Percentiles rank a stretch among this genome's conserved stretches.
phyloP scores from a whole-genome alignment of 1,140 invertebrate genomes.

The Leptopilina boulardi region DNA sequence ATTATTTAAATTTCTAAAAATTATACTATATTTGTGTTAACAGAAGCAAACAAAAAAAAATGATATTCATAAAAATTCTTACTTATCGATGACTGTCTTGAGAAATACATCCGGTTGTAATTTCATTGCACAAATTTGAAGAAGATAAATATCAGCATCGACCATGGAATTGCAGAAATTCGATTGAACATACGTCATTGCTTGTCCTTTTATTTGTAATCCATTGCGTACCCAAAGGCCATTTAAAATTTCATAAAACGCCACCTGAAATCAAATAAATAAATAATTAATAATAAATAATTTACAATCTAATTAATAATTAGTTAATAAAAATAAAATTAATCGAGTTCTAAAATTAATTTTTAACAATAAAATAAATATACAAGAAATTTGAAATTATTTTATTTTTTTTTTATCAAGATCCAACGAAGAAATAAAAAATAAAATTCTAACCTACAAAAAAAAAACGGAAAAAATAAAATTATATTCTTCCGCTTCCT shows the following conservation, averaged over 20 bases:
- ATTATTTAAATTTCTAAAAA: conserved; percentile 24
- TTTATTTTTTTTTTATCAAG: too few relatives aligned
- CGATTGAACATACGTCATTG: conserved; percentile 99
- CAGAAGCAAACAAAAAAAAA: too few relatives aligned
- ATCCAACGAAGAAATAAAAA: too few relatives aligned
- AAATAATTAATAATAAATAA: conserved; percentile 36
- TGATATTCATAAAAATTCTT: conserved; percentile 65
- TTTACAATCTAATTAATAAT: background rate
- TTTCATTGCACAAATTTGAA: conserved; percentile 94
- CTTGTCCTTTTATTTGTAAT: conserved; percentile 97
- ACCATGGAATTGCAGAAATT: conserved; percentile 99
- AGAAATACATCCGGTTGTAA: conserved; percentile 91
- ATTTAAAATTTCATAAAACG: conserved; percentile 95
- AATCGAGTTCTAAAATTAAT: background rate
- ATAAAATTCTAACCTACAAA: too few relatives aligned
- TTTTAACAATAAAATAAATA: too few relatives aligned
- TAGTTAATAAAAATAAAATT: background rate
- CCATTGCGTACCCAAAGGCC: conserved; percentile 98
- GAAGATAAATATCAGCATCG: conserved; percentile 95
- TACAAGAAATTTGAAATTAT: too few relatives aligned
- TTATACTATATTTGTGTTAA: too few relatives aligned
- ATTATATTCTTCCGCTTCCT: too few relatives aligned
- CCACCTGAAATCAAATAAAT: conserved; percentile 81
- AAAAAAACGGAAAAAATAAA: too few relatives aligned
- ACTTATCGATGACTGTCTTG: conserved; percentile 92